phyloP scores from a whole-genome alignment of 2,888 invertebrate species.

The Ametastegia equiseti region DNA sequence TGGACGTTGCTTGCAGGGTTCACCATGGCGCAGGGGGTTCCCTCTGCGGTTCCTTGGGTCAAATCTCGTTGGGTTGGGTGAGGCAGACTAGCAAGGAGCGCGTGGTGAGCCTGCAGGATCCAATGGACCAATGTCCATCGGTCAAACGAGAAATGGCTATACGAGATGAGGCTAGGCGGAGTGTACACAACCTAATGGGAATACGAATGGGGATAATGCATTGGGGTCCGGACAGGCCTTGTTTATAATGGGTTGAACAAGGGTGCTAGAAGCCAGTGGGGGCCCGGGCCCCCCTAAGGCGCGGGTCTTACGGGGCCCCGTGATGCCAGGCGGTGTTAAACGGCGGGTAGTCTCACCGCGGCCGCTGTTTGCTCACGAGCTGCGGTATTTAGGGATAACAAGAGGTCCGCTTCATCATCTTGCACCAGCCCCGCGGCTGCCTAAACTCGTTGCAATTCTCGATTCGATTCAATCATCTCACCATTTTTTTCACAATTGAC shows the following conservation, averaged over 20 bases:
- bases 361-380: constrained; percentile 73
- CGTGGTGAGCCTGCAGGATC: constrained; percentile 29
- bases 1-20: constrained; percentile 14
- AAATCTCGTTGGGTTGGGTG: background rate
- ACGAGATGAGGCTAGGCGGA: constrained; percentile 54
- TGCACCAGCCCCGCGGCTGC: constrained; percentile 52
- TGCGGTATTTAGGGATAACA: constrained; percentile 74
- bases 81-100: no score
- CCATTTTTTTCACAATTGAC: background rate
- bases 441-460: constrained; percentile 14
- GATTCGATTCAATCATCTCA: constrained; percentile 4
- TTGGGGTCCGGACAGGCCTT: constrained; percentile 70
- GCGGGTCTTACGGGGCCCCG: constrained; percentile 65
- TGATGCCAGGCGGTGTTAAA: constrained; percentile 68
- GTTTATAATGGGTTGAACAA: constrained; percentile 75
- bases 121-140: constrained; percentile 37
- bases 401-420: constrained; percentile 74
- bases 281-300: constrained; percentile 71
- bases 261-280: constrained; percentile 75
- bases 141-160: constrained; percentile 37
- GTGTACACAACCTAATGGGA: constrained; percentile 58
- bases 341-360: constrained; percentile 70
- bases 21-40: background rate
- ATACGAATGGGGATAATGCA: constrained; percentile 68
- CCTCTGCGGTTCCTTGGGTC: constrained; percentile 17